phyloP scores from a whole-genome alignment of 23 tunicate genomes.

The Styela clava region DNA sequence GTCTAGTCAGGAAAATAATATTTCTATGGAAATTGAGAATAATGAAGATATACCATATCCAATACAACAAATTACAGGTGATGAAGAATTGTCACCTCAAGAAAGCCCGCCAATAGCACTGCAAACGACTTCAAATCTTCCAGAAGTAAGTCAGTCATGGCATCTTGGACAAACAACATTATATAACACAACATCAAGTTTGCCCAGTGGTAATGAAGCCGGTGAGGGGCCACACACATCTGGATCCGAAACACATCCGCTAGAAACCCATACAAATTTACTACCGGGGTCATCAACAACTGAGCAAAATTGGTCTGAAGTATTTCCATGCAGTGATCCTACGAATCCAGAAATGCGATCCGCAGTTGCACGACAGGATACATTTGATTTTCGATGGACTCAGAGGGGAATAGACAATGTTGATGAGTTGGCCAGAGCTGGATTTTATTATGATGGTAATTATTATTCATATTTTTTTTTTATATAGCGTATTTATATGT shows the following conservation, averaged over 20 bases:
- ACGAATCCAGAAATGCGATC: background rate
- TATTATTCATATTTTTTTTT: conserved; percentile 1
- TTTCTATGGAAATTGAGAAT: too few relatives aligned
- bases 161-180: background rate
- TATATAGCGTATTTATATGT: too few relatives aligned
- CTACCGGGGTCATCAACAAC: background rate
- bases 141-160: background rate
- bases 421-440: conserved; percentile 20
- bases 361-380: conserved; percentile 7
- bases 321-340: conserved; percentile 14
- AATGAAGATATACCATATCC: background rate
- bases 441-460: conserved; percentile 20
- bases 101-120: background rate
- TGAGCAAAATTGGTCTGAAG: background rate
- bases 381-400: conserved; percentile 9
- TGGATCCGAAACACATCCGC: background rate
- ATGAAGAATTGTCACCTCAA: background rate
- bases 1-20: background rate
- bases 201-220: background rate
- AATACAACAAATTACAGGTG: background rate
- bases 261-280: background rate
- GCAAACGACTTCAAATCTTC: background rate
- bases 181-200: background rate
- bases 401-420: background rate
- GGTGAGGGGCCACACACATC: background rate